Conservation (phyloP, 2,888 invertebrate genomes). For the Ceratothoa steindachneri region DNA sequence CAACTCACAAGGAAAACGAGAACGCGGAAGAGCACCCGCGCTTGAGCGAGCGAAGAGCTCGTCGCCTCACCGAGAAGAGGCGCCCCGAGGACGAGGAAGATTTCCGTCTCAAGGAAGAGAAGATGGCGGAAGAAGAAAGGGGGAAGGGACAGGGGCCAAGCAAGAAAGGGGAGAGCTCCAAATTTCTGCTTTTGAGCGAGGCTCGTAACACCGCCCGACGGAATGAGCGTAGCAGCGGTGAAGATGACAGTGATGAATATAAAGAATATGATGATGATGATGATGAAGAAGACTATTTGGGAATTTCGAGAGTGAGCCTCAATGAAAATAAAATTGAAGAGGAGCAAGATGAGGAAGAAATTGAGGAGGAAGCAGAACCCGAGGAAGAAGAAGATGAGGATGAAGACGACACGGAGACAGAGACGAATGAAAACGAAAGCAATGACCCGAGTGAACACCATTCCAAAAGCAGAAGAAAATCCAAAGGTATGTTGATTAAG, state of each 20-base stretch:
- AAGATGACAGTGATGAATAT: constrained; percentile 36
- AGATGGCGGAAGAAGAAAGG: not conserved
- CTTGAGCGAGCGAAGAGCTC: constrained; percentile 21
- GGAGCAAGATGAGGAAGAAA: not conserved
- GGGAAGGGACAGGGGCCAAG: not conserved
- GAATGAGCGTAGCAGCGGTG: constrained; percentile 21
- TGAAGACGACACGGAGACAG: not conserved
- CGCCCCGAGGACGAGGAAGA: constrained; percentile 37
- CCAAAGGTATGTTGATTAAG: constrained; percentile 21
- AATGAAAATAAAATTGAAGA: constrained; percentile 16
- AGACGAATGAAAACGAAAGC: constrained; percentile 13
- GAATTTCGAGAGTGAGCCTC: constrained; percentile 20
- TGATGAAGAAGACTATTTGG: constrained; percentile 22
- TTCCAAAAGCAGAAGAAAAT: constrained; percentile 31
- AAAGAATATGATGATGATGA: constrained; percentile 23
- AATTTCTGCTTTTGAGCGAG: constrained; percentile 36
- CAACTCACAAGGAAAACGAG: constrained; percentile 23
- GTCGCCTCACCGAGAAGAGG: constrained; percentile 37
- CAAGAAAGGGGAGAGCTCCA: constrained; percentile 30
- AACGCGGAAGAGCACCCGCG: constrained; percentile 23
- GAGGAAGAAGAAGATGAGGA: constrained; percentile 19
- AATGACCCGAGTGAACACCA: not conserved
- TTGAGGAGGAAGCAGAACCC: not conserved
- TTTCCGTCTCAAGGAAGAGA: not conserved
- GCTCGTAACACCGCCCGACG: constrained; percentile 21